Evolutionary conservation across 2,113 vertebrate genomes (phyloP), one percentile per base, ranked within the genome.

Genomic region (Hyperopisus bebe): DNA sequence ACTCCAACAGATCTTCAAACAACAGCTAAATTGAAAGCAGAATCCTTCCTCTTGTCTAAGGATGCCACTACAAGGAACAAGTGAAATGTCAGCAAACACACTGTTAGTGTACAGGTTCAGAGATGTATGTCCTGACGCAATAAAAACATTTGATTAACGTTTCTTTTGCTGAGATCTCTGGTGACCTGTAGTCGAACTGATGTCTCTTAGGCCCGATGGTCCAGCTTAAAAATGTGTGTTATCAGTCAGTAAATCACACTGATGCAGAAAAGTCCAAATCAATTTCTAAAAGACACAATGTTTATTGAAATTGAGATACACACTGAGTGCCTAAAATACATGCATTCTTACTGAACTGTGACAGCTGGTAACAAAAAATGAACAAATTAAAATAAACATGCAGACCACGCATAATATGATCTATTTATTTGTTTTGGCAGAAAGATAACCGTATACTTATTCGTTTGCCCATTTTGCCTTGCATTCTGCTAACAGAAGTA

Each of bases 361-460:
- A 80, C 74, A 80, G 74, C 74, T 42, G 35, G 74, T 80, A 80
- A 80, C 74, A 80, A 35, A 35, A 70, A 70, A 70, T 31, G 1
- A 80, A 80, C 74, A 80, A 80, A 80, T 80, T 42, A 80, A 80
- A 80, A 80, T 42, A 80, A 80, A 42, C 31, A 42, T 80, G 35
- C 74, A 80, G 35, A 80, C 35, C 35, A 39, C 10, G 35, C 35
- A 80, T 80, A 80, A 80, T 80, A 39, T 80, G 13, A 80, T 80
- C 74, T 80, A 39, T 80, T 80, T 80, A 80, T 80, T 80, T 42
- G 31, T 80, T 80, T 80, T 80, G 74, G 31, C 31, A 80, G 74
- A 80, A 80, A 80, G 74, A 35, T 80, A 80, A 80, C 74, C 74
- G 42, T 80, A 80, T 42, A 80, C 74, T 42, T 80, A 80, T 19